Conservation (phyloP, 2,888 invertebrate species). For the Nomada flava region DNA sequence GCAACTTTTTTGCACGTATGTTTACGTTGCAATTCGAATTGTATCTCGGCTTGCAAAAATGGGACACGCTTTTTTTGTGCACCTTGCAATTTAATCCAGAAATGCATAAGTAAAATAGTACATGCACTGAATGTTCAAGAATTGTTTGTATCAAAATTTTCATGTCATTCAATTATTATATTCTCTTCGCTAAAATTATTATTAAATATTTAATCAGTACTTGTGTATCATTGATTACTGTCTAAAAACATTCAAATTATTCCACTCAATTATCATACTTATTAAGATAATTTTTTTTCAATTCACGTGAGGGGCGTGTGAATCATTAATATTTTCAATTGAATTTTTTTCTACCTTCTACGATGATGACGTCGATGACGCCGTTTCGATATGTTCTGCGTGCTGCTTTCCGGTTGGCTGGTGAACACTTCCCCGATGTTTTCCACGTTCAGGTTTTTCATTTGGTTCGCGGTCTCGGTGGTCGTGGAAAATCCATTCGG, state of each 20-base stretch:
- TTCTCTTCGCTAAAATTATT: neutral
- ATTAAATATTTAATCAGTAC: too few relatives aligned
- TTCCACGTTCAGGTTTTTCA: constrained; percentile 35
- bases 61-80: neutral
- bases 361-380: constrained; percentile 79
- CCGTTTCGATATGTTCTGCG: constrained; percentile 61
- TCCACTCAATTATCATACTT: too few relatives aligned
- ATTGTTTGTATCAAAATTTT: neutral
- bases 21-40: neutral
- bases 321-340: neutral
- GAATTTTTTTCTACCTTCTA: constrained; percentile 60
- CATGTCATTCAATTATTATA: neutral
- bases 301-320: neutral
- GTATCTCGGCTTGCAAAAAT: neutral
- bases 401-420: constrained; percentile 49
- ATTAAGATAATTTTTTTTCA: too few relatives aligned
- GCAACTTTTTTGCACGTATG: too few relatives aligned
- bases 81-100: neutral
- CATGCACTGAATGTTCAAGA: too few relatives aligned
- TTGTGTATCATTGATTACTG: neutral
- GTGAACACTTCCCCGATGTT: constrained; percentile 50
- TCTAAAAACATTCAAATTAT: neutral
- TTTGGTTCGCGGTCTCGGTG: constrained; percentile 37
- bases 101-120: too few relatives aligned
- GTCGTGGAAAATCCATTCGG: constrained; percentile 40